Base-by-base conservation (phyloP, 1,140 invertebrate species). In the Aethina tumida region DNA sequence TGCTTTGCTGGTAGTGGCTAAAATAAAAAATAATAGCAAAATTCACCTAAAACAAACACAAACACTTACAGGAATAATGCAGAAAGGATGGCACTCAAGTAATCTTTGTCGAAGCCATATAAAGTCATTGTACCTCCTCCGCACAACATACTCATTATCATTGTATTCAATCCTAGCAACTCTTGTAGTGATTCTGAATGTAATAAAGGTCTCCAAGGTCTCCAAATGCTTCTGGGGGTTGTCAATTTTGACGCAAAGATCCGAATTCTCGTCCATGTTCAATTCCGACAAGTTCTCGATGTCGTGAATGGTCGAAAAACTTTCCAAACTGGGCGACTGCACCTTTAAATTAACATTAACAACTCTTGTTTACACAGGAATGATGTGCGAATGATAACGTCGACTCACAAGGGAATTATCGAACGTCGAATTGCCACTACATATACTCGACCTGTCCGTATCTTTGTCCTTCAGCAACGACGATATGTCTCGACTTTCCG, bases 201-300 rank as follows among this genome's bases (percentile, higher is more conserved):
- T 80, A 28, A 84, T 79, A 49, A 75, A 84, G 2, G 80, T 81
- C 57, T 84, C 81, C 45, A 83, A 67, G 0, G 79, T 77, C 45
- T 79, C 78, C 10, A 79, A 67, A 60, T 83, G 78, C 56, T 83
- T 84, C 44, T 84, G 79, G n/a, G 81, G 81, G 64, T 79, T 80
- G 45, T 84, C 81, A 12, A 84, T 78, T 60, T 73, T 68, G 0
- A 82, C 69, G 56, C 75, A 71, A 7, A 84, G 57, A 56, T 84
- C 80, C 10, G 69, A 61, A 43, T 64, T 56, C 38, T 65, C 64
- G 43, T 72, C 70, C 22, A 65, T 46, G 48, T 68, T 67, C 34
- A 72, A 64, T 42, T 75, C 71, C 2, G 67, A 67, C 17, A 64
- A 52, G 22, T 69, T 71, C 44, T 75, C 62, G 14, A 62, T 68